phyloP scores from a whole-genome alignment of 2,888 invertebrate species.

The Drosophila pseudotalamancana region DNA sequence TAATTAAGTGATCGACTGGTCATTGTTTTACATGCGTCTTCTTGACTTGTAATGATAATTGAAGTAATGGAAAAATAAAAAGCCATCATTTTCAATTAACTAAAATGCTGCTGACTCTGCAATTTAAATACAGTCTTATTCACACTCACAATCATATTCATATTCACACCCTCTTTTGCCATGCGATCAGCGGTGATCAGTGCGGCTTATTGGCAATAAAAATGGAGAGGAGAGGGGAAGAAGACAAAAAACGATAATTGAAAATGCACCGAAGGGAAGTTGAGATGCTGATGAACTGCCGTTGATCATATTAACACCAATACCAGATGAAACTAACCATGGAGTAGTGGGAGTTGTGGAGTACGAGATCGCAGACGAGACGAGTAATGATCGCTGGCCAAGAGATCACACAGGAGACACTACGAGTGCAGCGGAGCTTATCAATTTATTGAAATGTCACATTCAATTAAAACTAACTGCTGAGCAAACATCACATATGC shows the following conservation, averaged over 20 bases:
- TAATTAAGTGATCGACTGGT: conserved; percentile 36
- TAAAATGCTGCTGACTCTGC: conserved; percentile 64
- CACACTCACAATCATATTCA: conserved; percentile 38
- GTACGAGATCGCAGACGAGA: conserved; percentile 43
- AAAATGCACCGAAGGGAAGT: conserved; percentile 55
- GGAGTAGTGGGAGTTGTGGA: conserved; percentile 26
- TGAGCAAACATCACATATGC: conserved; percentile 64
- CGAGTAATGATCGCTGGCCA: conserved; percentile 32
- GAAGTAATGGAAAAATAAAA: conserved; percentile 50
- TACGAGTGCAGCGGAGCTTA: conserved; percentile 45
- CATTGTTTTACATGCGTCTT: conserved; percentile 32
- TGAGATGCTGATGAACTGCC: conserved; percentile 78
- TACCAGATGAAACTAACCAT: conserved; percentile 18
- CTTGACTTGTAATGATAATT: conserved; percentile 54
- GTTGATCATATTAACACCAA: conserved; percentile 75
- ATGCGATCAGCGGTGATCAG: conserved; percentile 64
- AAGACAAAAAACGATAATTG: conserved; percentile 51
- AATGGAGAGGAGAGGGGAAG: background rate
- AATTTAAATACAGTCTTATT: conserved; percentile 49
- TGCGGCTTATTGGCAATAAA: conserved; percentile 46
- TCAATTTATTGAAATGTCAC: conserved; percentile 81
- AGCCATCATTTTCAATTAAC: conserved; percentile 65
- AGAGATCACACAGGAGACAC: conserved; percentile 31
- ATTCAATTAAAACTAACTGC: conserved; percentile 79
- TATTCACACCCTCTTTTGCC: conserved; percentile 80